phyloP scores from a whole-genome alignment of 2,797 vertebrate species.

The Anolis apletophallus region DNA sequence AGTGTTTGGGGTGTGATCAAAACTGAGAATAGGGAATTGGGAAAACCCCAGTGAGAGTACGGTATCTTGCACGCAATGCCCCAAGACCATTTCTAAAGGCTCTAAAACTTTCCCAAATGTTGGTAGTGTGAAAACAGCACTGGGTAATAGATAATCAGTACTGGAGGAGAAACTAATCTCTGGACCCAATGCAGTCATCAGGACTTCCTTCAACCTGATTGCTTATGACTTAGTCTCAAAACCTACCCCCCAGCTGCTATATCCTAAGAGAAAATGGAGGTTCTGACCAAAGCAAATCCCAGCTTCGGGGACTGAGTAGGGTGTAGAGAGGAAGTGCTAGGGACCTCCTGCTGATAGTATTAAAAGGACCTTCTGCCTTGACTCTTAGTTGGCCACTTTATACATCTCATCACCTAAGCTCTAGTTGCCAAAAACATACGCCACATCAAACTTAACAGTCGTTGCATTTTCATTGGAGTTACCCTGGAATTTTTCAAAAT shows the following conservation, averaged over 20 bases:
- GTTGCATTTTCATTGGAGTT: background rate
- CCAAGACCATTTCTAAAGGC: too few species aligned
- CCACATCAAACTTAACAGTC: background rate
- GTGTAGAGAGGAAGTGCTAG: background rate
- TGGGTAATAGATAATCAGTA: background rate
- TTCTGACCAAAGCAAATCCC: background rate
- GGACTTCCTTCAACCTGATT: background rate
- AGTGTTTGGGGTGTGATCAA: too few species aligned
- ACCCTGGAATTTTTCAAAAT: conserved; percentile 5
- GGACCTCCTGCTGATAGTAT: background rate
- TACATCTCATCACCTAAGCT: background rate
- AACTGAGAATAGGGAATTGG: background rate
- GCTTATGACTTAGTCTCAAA: background rate
- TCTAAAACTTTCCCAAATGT: background rate
- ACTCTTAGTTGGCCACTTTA: background rate
- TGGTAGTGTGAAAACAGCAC: background rate
- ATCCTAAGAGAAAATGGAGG: background rate
- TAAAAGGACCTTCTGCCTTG: background rate
- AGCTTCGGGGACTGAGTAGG: background rate
- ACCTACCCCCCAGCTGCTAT: background rate
- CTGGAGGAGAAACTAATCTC: background rate
- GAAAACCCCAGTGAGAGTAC: background rate
- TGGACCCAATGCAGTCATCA: background rate
- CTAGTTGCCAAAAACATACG: background rate
- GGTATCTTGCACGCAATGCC: background rate